phyloP scores from a whole-genome alignment of 2,113 vertebrate genomes.

The Scalopus aquaticus region DNA sequence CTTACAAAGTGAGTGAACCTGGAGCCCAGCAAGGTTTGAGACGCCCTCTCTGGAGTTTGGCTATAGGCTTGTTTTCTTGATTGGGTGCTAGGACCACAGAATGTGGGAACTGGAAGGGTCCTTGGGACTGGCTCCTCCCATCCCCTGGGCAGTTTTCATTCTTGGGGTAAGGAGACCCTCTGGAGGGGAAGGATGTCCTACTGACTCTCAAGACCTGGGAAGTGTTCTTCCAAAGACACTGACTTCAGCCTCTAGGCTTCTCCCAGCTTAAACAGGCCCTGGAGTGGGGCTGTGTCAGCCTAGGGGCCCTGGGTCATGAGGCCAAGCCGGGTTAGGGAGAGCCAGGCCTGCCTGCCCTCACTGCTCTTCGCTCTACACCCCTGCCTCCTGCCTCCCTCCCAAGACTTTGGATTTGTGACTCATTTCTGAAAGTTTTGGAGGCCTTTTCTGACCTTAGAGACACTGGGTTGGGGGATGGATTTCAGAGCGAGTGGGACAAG shows the following conservation, averaged over 20 bases:
- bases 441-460: background rate
- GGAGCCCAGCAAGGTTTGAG: background rate
- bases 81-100: background rate
- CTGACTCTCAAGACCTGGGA: background rate
- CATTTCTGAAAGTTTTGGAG: background rate
- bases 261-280: background rate
- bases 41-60: background rate
- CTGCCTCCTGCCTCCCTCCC: background rate
- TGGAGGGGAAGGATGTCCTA: background rate
- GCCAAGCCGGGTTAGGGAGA: background rate
- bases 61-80: background rate
- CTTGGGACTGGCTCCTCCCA: background rate
- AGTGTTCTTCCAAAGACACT: background rate
- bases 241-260: background rate
- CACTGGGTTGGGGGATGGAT: background rate
- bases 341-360: background rate
- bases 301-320: rapidly evolving
- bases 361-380: too few species aligned
- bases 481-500: background rate
- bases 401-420: background rate
- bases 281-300: background rate
- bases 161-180: background rate
- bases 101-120: background rate
- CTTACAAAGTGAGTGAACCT: background rate
- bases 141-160: background rate